Evolutionary conservation across 2,888 invertebrate species (phyloP).

Genomic region (Synanthedon formicaeformis): DNA sequence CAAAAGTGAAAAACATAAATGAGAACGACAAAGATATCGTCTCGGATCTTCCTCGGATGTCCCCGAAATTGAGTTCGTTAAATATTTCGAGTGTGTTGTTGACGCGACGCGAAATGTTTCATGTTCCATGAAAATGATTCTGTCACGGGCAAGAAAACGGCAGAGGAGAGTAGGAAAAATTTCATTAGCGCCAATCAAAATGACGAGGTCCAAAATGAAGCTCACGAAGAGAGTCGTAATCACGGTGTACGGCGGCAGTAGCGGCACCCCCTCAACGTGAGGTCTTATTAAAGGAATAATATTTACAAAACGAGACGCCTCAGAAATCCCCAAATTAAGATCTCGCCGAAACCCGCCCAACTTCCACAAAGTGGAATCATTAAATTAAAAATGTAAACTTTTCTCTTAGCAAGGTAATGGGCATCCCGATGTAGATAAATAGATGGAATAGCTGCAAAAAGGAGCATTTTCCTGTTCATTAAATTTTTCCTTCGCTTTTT

Average conservation of each 20-base stretch:
- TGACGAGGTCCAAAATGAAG: slow-evolving; percentile 70
- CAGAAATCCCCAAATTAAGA: slow-evolving; percentile 72
- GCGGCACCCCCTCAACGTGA: slow-evolving; percentile 66
- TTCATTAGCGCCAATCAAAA: slow-evolving; percentile 72
- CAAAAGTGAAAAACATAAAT: slow-evolving; percentile 63
- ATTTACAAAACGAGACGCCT: slow-evolving; percentile 72
- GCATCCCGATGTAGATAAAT: slow-evolving; percentile 72
- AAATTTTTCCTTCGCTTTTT: slow-evolving; percentile 72
- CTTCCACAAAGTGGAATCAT: slow-evolving; percentile 73
- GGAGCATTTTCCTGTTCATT: slow-evolving; percentile 73
- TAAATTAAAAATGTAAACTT: slow-evolving; percentile 73
- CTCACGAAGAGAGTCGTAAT: slow-evolving; percentile 68
- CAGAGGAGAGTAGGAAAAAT: slow-evolving; percentile 62
- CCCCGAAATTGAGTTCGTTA: slow-evolving; percentile 44
- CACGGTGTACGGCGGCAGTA: slow-evolving; percentile 65
- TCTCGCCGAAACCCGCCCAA: slow-evolving; percentile 70
- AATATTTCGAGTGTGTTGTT: slow-evolving; percentile 55
- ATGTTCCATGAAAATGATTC: slow-evolving; percentile 56
- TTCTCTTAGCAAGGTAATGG: slow-evolving; percentile 73
- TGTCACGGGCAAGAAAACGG: slow-evolving; percentile 67
- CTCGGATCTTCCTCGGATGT: slow-evolving; percentile 51
- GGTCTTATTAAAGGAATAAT: slow-evolving; percentile 72
- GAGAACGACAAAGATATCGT: slow-evolving; percentile 52
- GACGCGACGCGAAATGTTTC: slow-evolving; percentile 49
- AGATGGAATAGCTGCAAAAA: slow-evolving; percentile 72